These are phyloP conservation scores for Gobio gobio DNA, from an alignment of 2,113 vertebrate genomes.

Conservation along the genomic window DNA sequence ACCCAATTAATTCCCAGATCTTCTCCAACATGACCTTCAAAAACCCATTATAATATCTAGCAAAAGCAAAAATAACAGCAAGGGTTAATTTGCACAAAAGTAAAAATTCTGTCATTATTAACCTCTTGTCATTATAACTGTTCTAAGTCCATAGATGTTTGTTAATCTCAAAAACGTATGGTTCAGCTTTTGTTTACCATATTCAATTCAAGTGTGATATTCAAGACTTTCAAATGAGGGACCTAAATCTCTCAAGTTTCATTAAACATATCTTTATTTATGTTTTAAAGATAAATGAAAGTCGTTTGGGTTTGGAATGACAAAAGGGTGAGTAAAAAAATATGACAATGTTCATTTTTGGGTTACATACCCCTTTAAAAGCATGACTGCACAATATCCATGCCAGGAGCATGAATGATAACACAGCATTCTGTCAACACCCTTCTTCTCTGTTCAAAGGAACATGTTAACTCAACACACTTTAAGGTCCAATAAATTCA, in stretches of 20 bases:
- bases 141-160: too few relatives aligned
- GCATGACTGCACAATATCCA: background rate
- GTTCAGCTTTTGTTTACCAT: too few relatives aligned
- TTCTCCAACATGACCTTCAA: background rate
- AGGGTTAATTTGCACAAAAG: background rate
- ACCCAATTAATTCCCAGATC: background rate
- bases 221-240: too few relatives aligned
- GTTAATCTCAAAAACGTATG: too few relatives aligned
- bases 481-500: background rate
- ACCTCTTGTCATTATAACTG: too few relatives aligned
- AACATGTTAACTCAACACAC: slow-evolving; percentile 12
- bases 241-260: background rate
- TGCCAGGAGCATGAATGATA: background rate
- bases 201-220: too few relatives aligned
- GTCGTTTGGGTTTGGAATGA: background rate
- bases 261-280: background rate
- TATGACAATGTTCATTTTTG: background rate
- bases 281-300: background rate
- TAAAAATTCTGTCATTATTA: background rate
- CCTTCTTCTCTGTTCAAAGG: background rate
- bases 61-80: background rate
- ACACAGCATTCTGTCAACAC: background rate
- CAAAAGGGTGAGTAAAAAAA: background rate
- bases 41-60: background rate
- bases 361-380: background rate